Base-by-base conservation (phyloP, 2,888 invertebrate species). In the Trachelus stipa region DNA sequence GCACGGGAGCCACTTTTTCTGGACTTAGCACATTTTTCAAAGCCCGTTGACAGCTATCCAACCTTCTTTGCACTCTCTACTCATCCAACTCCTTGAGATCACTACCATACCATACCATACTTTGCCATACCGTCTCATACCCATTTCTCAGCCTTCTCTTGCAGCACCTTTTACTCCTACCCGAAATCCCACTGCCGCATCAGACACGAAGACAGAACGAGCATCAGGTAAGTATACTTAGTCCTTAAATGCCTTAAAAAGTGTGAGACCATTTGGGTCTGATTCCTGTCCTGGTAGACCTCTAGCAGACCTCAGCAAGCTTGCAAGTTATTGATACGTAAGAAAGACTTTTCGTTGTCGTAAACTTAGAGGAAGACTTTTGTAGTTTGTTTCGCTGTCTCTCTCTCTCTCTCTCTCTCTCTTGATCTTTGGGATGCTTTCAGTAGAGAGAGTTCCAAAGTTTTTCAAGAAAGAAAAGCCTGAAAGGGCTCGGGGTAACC, bases 1-100 rank as follows among this genome's bases (percentile, higher is more conserved):
- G 82, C 83, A 86, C 86, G 85, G 84, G 83, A 84, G 85, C 87
- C 83, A 85, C 88, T 89, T 89, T 89, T 89, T 89, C 88, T 87
- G 81, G 82, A 84, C 87, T 89, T 89, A 85, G 88, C 88, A 89
- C 89, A 89, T 89, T 89, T 89, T 89, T 89, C 89, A 89, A 88
- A 88, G 86, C 84, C 83, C 81, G 88, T 85, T 88, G 89, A 89
- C 89, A 88, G 89, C 88, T 88, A 88, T 87, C 84, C 84, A 83
- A 81, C 81, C 82, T 84, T 84, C 81, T 79, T 84, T 80, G 56
- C 81, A 77, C 84, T 79, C 77, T 79, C 74, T 75, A 68, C 83
- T 73, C 56, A 35, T 56, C 31, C 79, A 73, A 76, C 78, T 76
- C 71, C 76, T 69, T 74, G 73, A 56, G 73, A 74, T 77, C 40